phyloP scores from a whole-genome alignment of 2,888 invertebrate genomes.

The Physocephala rufipes region DNA sequence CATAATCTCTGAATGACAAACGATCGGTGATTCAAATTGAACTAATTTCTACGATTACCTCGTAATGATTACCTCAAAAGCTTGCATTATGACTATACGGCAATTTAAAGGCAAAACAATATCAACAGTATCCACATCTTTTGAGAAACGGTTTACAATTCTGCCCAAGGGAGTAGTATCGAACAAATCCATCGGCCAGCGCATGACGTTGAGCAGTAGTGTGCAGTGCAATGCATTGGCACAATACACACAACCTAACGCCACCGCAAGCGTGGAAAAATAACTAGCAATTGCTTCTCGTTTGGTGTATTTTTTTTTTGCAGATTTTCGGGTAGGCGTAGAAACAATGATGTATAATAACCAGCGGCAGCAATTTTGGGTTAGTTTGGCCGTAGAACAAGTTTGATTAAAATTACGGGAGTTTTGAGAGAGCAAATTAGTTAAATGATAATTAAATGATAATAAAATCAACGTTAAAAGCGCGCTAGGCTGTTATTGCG shows the following conservation, averaged over 20 bases:
- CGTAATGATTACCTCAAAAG: slow-evolving; percentile 64
- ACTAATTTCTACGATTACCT: not conserved
- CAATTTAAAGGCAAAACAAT: slow-evolving; percentile 67
- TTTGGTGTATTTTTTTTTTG: slow-evolving; percentile 4
- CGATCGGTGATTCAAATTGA: slow-evolving; percentile 12
- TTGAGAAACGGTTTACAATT: slow-evolving; percentile 74
- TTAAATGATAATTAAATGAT: slow-evolving; percentile 27
- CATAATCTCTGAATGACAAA: slow-evolving; percentile 8
- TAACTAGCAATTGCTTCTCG: slow-evolving; percentile 59
- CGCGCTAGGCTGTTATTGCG: not conserved
- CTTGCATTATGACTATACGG: slow-evolving; percentile 61
- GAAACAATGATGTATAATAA: not conserved
- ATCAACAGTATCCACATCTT: slow-evolving; percentile 71
- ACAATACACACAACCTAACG: slow-evolving; percentile 68
- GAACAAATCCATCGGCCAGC: slow-evolving; percentile 78
- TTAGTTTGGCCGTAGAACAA: not conserved
- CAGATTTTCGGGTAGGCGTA: too few relatives aligned
- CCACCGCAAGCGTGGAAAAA: slow-evolving; percentile 60
- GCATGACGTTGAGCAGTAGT: slow-evolving; percentile 72
- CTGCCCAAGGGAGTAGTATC: slow-evolving; percentile 82
- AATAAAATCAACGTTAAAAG: slow-evolving; percentile 1
- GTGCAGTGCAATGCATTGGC: slow-evolving; percentile 70
- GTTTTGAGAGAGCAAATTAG: slow-evolving; percentile 25
- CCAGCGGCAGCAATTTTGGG: not conserved
- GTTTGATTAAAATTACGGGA: not conserved